Percentiles rank a stretch among this genome's conserved stretches.
Evolutionary conservation across 2,797 vertebrate genomes (phyloP).

Genomic region (Lacerta viridis): DNA sequence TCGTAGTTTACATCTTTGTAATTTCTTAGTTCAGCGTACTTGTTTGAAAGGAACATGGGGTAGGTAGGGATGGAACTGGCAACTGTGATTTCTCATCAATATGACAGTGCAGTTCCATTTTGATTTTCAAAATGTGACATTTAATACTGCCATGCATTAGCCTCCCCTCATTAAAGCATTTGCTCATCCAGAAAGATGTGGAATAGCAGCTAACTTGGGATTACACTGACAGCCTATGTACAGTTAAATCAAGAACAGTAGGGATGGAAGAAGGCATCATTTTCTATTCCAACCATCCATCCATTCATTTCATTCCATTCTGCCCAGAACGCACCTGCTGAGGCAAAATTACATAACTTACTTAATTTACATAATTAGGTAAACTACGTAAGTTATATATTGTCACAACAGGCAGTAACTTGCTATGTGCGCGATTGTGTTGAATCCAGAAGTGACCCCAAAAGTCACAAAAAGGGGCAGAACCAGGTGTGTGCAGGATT

Average conservation of each 20-base stretch:
- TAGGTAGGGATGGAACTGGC: too few species aligned
- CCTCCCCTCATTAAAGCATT: constrained; percentile 35
- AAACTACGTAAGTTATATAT: too few species aligned
- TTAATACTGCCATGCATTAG: background rate
- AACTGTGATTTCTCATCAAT: background rate
- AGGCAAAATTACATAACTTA: too few species aligned
- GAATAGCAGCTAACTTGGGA: constrained; percentile 24
- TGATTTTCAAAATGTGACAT: constrained; percentile 2
- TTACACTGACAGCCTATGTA: background rate
- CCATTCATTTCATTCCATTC: too few species aligned
- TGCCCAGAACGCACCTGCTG: too few species aligned
- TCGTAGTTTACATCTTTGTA: constrained; percentile 2
- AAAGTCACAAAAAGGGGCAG: too few species aligned
- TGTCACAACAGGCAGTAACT: too few species aligned
- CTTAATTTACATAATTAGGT: too few species aligned
- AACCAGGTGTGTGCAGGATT: too few species aligned
- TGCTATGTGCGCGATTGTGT: too few species aligned
- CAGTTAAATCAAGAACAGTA: background rate
- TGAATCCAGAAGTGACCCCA: too few species aligned
- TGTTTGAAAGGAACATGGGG: background rate
- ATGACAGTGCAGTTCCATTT: background rate
- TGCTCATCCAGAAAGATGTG: constrained; percentile 52
- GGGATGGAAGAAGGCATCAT: background rate
- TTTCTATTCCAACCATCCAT: too few species aligned
- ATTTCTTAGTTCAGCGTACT: background rate